Evolutionary conservation across 2,113 vertebrate species (phyloP), one percentile per base, ranked within the genome.

Genomic region (Phrynosoma platyrhinos): DNA sequence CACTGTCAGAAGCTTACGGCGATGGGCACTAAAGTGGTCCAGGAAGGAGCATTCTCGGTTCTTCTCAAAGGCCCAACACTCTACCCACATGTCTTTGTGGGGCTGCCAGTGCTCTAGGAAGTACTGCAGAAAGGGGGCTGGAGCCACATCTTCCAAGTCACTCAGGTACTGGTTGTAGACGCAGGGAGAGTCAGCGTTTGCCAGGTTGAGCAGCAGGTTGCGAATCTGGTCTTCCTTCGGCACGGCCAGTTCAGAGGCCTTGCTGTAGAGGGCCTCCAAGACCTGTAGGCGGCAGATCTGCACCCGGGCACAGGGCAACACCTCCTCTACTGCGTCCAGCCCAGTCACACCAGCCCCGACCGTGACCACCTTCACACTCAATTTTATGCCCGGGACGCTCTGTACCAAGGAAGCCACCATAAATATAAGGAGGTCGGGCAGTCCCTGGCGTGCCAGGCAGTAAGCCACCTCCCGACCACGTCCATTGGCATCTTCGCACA

Each of bases 61-160:
- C 8, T 81, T 78, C n/a, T 84, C 81, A 25, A 91, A 87, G 32
- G 84, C 87, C 87, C 89, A 91, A 62, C 91, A 90, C 64, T 88
- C 91, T 0, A 80, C 89, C 91, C 89, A 92, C 30, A 72, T 81
- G 13, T 82, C 87, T 58, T 86, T 92, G 84, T 86, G 84, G 18
- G 82, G 80, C 52, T 92, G 91, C 91, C 91, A 92, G 30, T 62
- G 30, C 80, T 92, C 82, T 69, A 90, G 30, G 69, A 88, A 90
- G 81, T 87, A 87, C 66, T 86, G 80, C 32, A 90, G 64, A n/a
- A 92, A 90, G 9, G 86, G 36, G 0, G 86, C 52, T 1, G 84
- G 84, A 1, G 89, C 87, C 9, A 64, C 84, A 2, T 86, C 87
- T 69, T 90, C 76, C 47, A 92, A 75, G 47, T 79, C 75, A 1